Percentiles rank a stretch among this genome's conserved stretches.
Evolutionary conservation across 2,797 vertebrate species (phyloP).

Genomic region (Pantherophis vulpinus): DNA sequence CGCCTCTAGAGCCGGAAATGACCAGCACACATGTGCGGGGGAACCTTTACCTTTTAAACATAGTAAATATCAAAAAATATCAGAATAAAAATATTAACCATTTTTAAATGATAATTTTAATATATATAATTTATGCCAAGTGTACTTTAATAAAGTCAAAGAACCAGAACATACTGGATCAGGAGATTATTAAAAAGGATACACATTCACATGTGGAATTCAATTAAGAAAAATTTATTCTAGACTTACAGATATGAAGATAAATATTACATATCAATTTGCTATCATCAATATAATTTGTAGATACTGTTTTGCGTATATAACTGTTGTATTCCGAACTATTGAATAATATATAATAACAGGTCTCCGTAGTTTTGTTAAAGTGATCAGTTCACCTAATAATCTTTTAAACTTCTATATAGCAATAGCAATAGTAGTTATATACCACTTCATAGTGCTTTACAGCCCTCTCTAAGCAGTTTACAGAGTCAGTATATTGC

Average conservation of each 20-base stretch:
- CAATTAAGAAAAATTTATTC: constrained; percentile 51
- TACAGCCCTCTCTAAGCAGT: background rate
- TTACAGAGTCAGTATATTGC: background rate
- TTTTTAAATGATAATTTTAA: constrained; percentile 35
- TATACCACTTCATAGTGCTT: background rate
- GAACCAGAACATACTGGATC: constrained; percentile 35
- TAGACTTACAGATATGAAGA: constrained; percentile 36
- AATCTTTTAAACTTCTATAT: background rate
- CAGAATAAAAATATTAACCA: background rate
- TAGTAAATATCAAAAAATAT: background rate
- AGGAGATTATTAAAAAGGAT: constrained; percentile 33
- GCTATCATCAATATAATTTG: background rate
- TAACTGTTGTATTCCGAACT: background rate
- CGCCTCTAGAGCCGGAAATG: too few species aligned
- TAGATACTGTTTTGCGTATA: background rate
- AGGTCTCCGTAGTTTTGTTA: background rate
- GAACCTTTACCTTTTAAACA: background rate
- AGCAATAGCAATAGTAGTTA: background rate
- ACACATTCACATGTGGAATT: constrained; percentile 50
- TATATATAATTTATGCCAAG: constrained; percentile 43
- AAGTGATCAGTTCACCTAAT: background rate
- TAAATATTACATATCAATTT: background rate
- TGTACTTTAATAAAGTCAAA: constrained; percentile 41
- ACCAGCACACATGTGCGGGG: too few species aligned
- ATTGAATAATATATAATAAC: background rate